These are phyloP conservation scores for Dasypolia templi DNA, from an alignment of 2,888 invertebrate species.

Conservation along the genomic window DNA sequence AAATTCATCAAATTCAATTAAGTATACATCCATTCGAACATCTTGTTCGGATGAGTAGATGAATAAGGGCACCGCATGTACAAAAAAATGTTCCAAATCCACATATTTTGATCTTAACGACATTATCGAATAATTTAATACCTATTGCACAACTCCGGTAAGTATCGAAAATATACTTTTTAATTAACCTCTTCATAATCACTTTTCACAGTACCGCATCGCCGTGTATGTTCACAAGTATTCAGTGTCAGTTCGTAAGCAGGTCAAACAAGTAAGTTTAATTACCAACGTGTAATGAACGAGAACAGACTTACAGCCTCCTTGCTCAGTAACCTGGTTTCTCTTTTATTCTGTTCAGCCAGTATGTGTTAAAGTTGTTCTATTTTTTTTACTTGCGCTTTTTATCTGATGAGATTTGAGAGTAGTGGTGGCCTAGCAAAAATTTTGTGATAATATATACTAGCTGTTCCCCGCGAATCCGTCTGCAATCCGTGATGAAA, in stretches of 20 bases:
- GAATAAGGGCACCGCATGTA: too few relatives aligned
- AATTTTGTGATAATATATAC: too few relatives aligned
- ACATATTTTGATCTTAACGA: neutral
- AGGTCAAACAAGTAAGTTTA: slow-evolving; percentile 73
- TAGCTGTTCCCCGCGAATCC: too few relatives aligned
- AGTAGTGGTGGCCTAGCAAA: neutral
- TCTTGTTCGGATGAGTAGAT: neutral
- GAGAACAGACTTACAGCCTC: slow-evolving; percentile 20
- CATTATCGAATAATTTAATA: neutral
- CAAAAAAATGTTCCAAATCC: too few relatives aligned
- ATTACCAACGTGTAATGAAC: slow-evolving; percentile 65
- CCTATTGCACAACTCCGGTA: neutral
- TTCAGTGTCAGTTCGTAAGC: slow-evolving; percentile 70
- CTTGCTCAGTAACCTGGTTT: slow-evolving; percentile 15
- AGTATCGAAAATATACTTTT: neutral
- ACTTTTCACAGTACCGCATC: neutral
- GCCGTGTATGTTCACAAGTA: slow-evolving; percentile 17
- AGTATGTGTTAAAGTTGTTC: slow-evolving; percentile 1
- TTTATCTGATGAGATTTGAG: neutral
- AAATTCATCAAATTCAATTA: too few relatives aligned
- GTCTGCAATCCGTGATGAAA: too few relatives aligned
- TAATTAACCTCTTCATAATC: slow-evolving; percentile 12
- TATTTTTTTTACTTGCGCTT: neutral
- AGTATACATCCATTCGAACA: neutral
- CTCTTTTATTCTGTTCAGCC: slow-evolving; percentile 15